These are phyloP conservation scores for Actinia tenebrosa DNA, from an alignment of 64 coral and sea anemone genomes.

Conservation along the genomic window DNA sequence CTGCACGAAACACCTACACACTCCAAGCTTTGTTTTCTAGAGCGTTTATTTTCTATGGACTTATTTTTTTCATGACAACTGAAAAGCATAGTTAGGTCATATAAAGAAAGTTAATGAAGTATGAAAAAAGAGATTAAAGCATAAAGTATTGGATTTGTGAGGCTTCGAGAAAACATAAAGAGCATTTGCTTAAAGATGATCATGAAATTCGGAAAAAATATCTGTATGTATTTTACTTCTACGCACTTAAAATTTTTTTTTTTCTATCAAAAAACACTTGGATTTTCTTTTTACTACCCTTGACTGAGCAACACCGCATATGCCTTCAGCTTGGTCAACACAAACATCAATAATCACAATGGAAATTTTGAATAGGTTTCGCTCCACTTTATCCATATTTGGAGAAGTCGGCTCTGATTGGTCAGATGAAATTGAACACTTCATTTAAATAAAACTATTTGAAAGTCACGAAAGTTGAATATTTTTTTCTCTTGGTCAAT, in stretches of 20 bases:
- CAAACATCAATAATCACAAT: background rate
- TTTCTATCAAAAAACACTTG: background rate
- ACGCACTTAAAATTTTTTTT: background rate
- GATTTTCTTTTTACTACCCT: background rate
- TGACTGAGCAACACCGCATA: background rate
- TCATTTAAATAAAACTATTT: background rate
- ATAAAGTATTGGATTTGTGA: too few species aligned
- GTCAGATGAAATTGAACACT: background rate
- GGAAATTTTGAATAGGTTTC: background rate
- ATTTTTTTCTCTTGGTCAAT: background rate
- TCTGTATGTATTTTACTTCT: background rate
- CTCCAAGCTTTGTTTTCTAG: too few species aligned
- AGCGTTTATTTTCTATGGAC: too few species aligned
- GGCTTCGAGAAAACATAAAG: background rate
- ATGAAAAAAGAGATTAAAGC: too few species aligned
- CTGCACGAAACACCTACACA: background rate
- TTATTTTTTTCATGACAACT: too few species aligned
- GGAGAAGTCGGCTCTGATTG: background rate
- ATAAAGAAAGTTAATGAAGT: too few species aligned
- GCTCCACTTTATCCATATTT: background rate
- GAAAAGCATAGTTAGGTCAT: too few species aligned
- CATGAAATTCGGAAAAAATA: background rate
- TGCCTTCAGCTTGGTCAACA: background rate
- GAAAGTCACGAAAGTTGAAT: background rate
- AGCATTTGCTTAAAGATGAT: background rate